A percentile compares a stretch with the other conserved stretches of the same genome.
These are phyloP conservation scores for Drosophila peninsularis DNA, from an alignment of 2,888 invertebrate genomes.

Conservation along the genomic window DNA sequence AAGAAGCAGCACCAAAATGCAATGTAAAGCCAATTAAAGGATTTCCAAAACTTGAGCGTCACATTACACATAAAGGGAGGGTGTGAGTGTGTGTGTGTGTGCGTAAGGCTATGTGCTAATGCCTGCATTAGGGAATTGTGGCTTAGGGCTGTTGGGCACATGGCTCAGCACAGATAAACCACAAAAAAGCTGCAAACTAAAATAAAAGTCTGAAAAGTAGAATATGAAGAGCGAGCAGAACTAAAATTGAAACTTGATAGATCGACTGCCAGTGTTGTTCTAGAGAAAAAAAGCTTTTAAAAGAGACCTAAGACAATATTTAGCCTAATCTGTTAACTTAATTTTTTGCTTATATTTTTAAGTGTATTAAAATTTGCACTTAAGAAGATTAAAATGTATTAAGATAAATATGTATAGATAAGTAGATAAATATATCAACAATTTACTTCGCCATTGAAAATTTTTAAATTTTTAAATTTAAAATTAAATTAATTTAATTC, in stretches of 20 bases:
- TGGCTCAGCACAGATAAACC: conserved; percentile 41
- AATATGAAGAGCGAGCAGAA: background rate
- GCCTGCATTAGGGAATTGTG: conserved; percentile 24
- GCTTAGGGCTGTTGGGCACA: conserved; percentile 13
- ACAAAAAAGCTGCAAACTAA: conserved; percentile 40
- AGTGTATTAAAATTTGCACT: background rate
- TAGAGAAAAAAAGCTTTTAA: background rate
- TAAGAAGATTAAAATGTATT: background rate
- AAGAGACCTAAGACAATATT: background rate
- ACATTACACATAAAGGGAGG: conserved; percentile 46
- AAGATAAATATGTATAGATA: too few species aligned
- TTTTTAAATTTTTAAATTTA: too few species aligned
- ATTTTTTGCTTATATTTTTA: background rate
- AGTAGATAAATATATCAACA: too few species aligned
- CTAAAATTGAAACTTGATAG: background rate
- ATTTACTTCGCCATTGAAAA: too few species aligned
- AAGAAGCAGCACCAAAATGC: conserved; percentile 12
- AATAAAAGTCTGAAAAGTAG: conserved; percentile 14
- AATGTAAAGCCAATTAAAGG: conserved; percentile 76
- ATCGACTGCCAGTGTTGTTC: conserved; percentile 1
- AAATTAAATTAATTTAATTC: too few species aligned
- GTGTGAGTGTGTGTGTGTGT: background rate
- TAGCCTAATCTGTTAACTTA: background rate
- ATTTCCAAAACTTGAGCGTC: conserved; percentile 70
- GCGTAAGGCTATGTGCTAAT: conserved; percentile 20